Evolutionary conservation across 2,113 vertebrate genomes (phyloP), one percentile per base, ranked within the genome.

Genomic region (Chionodraco myersi): DNA sequence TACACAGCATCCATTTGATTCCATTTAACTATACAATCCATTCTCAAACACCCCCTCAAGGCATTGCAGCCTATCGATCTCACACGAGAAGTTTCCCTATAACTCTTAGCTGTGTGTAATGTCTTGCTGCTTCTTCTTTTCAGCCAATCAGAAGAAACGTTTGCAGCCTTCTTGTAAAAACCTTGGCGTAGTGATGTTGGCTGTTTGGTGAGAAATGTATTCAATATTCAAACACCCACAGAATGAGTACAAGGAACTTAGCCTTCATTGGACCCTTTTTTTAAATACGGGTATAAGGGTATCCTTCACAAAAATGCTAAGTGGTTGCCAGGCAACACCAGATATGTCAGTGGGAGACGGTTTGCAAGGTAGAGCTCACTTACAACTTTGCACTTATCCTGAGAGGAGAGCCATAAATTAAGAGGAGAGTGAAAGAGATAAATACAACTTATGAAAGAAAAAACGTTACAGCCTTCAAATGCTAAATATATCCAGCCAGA

Each of bases 281-380:
- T 71, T 77, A 2, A 63, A 80, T 56, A 57, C 12, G 5, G 34
- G 18, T 56, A 59, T 76, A 65, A 64, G 74, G 69, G 68, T 80
- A 89, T 81, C 80, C 73, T 89, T 86, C 54, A 76, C 65, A 71
- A 68, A 88, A 90, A 90, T 82, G 81, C 67, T 84, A 58, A 82
- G 59, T 83, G 67, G 90, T 92, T 93, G 80, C 93, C 81, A 86
- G 75, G 91, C 87, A 94, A 92, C 90, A 84, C 51, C 79, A 85
- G 75, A 82, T 47, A 68, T 75, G 52, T 79, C 79, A 77, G 79
- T 72, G 65, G 15, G 70, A 87, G 81, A 81, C 1, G 2, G 73
- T 86, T 89, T 72, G 67, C 60, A 58, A 84, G 59, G 63, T 74
- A 76, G 23, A 48, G 14, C 57, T 77, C 72, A 65, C 54, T 65